Conservation (phyloP, 2,113 vertebrate genomes). For the Okapia johnstoni region DNA sequence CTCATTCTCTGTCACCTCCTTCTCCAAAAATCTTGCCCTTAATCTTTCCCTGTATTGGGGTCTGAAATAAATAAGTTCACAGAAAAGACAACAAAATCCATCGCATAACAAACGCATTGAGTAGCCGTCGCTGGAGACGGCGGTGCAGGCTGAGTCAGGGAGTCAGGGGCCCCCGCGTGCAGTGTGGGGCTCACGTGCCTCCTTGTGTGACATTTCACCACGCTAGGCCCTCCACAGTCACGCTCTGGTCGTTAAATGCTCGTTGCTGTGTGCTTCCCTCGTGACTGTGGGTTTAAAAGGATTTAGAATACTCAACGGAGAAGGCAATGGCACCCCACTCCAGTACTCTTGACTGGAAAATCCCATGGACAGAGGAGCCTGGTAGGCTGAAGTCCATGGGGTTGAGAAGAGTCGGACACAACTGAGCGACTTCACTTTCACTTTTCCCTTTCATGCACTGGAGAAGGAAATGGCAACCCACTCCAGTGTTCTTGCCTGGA, state of each 20-base stretch:
- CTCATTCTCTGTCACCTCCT: background rate
- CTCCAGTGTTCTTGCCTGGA: too few species aligned
- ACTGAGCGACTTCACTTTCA: too few species aligned
- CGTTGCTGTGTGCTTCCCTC: background rate
- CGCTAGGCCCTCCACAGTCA: rapidly evolving
- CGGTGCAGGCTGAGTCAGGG: background rate
- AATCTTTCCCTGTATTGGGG: background rate
- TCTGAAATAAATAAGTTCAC: background rate
- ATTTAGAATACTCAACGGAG: background rate
- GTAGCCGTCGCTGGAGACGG: rapidly evolving
- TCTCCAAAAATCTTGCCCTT: background rate
- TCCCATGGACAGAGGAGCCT: too few species aligned
- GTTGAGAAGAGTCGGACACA: too few species aligned
- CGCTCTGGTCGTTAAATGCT: background rate
- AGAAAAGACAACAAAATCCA: background rate
- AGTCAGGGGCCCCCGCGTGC: background rate
- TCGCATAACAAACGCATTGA: rapidly evolving
- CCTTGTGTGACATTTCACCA: background rate
- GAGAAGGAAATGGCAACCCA: too few species aligned
- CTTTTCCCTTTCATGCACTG: too few species aligned
- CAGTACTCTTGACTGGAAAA: too few species aligned
- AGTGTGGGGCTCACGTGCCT: rapidly evolving
- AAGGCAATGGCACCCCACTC: too few species aligned
- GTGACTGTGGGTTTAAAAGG: background rate
- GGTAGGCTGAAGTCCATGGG: too few species aligned